Evolutionary conservation across 2,113 vertebrate genomes (phyloP).

Genomic region (Mesocricetus auratus): DNA sequence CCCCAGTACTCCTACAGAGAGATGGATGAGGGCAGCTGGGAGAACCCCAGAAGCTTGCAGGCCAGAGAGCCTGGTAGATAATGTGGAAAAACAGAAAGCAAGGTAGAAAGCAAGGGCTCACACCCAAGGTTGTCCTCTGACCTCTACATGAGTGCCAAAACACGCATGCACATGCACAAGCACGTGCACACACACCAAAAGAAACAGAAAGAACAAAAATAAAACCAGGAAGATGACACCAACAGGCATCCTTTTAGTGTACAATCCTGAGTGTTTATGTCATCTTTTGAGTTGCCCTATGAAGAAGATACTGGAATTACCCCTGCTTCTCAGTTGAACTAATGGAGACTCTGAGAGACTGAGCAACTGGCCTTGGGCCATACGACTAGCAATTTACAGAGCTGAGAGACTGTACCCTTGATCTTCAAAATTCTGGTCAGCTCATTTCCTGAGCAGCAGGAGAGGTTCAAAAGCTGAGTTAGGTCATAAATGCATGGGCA

Average conservation of each 20-base stretch:
- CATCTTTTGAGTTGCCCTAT: background rate
- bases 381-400: background rate
- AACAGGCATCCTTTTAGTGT: background rate
- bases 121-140: background rate
- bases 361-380: background rate
- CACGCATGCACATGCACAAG: background rate
- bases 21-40: background rate
- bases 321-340: constrained; percentile 21
- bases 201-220: background rate
- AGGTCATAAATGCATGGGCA: background rate
- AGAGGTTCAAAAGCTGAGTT: background rate
- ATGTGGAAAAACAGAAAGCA: background rate
- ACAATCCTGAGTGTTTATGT: background rate
- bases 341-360: constrained; percentile 19
- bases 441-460: constrained; percentile 31
- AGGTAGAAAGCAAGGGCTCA: background rate
- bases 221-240: background rate
- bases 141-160: no score
- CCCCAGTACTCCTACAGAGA: no score
- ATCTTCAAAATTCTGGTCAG: constrained; percentile 43
- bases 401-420: background rate
- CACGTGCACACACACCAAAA: background rate
- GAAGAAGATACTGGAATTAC: background rate
- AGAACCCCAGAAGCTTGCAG: background rate
- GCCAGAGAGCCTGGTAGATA: no score